phyloP scores from a whole-genome alignment of 92 coral and sea anemone genomes.

The Galaxea fascicularis region DNA sequence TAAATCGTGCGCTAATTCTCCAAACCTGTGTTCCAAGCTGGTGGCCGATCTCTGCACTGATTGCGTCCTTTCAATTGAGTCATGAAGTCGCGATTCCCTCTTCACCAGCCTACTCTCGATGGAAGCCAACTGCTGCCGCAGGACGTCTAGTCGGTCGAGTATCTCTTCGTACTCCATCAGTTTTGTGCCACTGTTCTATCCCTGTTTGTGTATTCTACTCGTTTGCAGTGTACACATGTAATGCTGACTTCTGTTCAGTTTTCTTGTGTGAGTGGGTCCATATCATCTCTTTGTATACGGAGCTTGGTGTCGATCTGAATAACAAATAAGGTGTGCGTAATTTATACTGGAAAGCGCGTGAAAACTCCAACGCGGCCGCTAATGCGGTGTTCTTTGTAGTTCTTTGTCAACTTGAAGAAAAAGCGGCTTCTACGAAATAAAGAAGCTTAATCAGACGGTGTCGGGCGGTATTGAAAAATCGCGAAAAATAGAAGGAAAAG shows the following conservation, averaged over 20 bases:
- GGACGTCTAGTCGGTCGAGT: conserved; percentile 21
- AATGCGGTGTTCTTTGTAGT: not conserved
- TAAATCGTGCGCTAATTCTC: conserved; percentile 5
- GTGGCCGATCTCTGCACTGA: conserved; percentile 9
- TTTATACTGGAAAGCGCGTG: not conserved
- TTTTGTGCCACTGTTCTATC: not conserved
- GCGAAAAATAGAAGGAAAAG: not conserved
- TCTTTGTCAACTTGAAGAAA: not conserved
- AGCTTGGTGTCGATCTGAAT: not conserved
- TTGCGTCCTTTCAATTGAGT: conserved; percentile 6
- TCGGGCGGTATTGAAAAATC: not conserved
- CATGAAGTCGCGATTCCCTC: not conserved
- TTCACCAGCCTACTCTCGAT: not conserved
- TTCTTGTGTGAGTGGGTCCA: not conserved
- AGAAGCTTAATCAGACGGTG: not conserved
- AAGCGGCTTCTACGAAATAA: not conserved
- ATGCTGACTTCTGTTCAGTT: not conserved
- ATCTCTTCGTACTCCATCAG: conserved; percentile 44
- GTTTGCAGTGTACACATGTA: not conserved
- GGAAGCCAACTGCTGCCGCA: not conserved
- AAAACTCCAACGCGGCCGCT: not conserved
- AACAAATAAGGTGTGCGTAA: not conserved
- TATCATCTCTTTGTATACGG: not conserved
- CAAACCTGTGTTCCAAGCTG: not conserved
- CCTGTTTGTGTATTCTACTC: not conserved